Evolutionary conservation across 2,888 invertebrate genomes (phyloP).

Genomic region (Bellardia bayeri): DNA sequence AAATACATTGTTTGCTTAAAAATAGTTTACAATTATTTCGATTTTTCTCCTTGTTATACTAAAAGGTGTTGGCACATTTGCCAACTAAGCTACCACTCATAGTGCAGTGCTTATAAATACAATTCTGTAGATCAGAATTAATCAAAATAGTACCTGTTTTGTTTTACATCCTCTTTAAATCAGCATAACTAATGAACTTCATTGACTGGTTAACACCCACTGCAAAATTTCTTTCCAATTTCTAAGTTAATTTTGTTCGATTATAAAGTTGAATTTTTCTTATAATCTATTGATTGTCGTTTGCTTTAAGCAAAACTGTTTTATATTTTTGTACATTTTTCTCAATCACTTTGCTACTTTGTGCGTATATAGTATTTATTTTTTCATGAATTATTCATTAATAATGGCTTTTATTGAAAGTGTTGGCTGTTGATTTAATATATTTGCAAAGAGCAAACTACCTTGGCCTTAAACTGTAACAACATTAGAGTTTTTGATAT

Average conservation of each 20-base stretch:
- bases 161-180: not conserved
- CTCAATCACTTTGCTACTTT: constrained; percentile 21
- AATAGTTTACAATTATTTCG: too few relatives aligned
- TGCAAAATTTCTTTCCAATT: not conserved
- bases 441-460: constrained; percentile 71
- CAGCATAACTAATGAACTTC: not conserved
- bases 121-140: too few relatives aligned
- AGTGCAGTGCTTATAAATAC: too few relatives aligned
- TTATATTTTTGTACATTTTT: not conserved
- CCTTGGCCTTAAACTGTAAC: constrained; percentile 75
- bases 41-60: too few relatives aligned
- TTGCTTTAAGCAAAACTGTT: not conserved
- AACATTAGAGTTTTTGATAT: constrained; percentile 49
- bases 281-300: constrained; percentile 10
- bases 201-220: not conserved
- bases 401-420: constrained; percentile 48
- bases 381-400: constrained; percentile 64
- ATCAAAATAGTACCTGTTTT: too few relatives aligned
- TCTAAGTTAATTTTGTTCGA: not conserved
- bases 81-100: too few relatives aligned
- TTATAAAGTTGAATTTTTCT: not conserved
- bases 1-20: too few relatives aligned
- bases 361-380: constrained; percentile 38
- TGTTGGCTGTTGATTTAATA: constrained; percentile 58
- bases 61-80: too few relatives aligned